phyloP scores from a whole-genome alignment of 2,797 vertebrate genomes.

The Epinephelus coioides region DNA sequence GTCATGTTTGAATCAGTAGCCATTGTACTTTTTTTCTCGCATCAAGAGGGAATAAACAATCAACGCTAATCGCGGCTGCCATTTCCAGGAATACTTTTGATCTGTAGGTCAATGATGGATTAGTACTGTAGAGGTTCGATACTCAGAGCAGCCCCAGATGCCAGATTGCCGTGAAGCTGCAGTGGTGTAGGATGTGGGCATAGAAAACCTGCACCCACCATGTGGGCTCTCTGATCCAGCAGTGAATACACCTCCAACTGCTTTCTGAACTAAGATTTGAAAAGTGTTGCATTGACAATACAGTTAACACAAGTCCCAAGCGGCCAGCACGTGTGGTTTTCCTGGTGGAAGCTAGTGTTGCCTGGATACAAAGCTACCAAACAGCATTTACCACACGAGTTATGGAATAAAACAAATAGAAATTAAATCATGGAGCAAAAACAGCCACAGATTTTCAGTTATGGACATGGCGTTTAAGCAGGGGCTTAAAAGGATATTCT shows the following conservation, averaged over 20 bases:
- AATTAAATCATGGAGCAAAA: not conserved
- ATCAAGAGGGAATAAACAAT: slow-evolving; percentile 46
- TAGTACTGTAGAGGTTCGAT: slow-evolving; percentile 18
- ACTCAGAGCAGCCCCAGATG: not conserved
- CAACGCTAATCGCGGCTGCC: slow-evolving; percentile 29
- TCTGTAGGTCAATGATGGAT: slow-evolving; percentile 65
- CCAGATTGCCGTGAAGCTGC: not conserved
- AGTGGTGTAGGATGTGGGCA: not conserved
- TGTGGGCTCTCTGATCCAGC: not conserved
- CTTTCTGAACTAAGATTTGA: slow-evolving; percentile 4
- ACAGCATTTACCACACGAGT: not conserved
- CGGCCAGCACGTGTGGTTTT: not conserved
- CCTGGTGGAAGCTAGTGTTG: not conserved
- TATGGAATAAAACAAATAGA: not conserved
- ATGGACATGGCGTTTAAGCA: too few relatives aligned
- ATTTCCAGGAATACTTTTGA: slow-evolving; percentile 58
- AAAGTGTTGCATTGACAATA: not conserved
- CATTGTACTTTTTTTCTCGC: slow-evolving; percentile 8
- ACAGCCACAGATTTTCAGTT: not conserved
- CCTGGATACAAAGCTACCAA: not conserved
- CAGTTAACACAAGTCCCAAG: slow-evolving; percentile 1
- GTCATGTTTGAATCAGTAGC: slow-evolving; percentile 50
- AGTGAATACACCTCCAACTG: slow-evolving; percentile 5
- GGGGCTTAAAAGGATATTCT: not conserved
- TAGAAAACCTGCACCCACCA: not conserved